These are phyloP conservation scores for Synaphobranchus kaupii DNA, from an alignment of 2,797 vertebrate species.

Conservation along the genomic window DNA sequence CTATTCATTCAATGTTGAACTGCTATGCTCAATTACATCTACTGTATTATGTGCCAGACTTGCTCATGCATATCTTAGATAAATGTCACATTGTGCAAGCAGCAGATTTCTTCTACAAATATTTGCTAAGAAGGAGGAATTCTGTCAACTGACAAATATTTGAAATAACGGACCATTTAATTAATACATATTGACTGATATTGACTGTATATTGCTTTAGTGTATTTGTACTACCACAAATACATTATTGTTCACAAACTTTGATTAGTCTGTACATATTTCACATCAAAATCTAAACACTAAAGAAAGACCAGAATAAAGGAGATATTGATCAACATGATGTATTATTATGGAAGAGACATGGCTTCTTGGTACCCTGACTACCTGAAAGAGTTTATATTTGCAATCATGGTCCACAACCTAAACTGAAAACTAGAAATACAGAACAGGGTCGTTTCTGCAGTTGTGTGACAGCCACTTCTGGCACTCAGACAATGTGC, in stretches of 20 bases:
- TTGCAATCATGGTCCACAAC: background rate
- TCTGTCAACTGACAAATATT: background rate
- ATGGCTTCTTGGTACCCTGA: background rate
- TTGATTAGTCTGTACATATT: background rate
- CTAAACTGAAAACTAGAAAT: background rate
- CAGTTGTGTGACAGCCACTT: background rate
- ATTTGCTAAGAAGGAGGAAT: background rate
- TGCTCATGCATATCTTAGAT: background rate
- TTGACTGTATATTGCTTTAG: background rate
- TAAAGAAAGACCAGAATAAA: background rate
- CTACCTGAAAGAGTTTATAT: background rate
- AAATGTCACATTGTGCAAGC: background rate
- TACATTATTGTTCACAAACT: background rate
- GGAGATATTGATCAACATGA: background rate
- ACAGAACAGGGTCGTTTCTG: background rate
- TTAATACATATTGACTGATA: background rate
- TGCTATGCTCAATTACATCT: background rate
- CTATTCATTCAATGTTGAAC: background rate
- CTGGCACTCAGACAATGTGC: background rate
- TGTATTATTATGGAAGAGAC: background rate
- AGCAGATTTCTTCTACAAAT: background rate
- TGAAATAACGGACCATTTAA: background rate
- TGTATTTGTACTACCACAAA: background rate
- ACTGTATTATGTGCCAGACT: background rate
- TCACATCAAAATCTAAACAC: background rate